These are phyloP conservation scores for Bufo bufo DNA, from an alignment of 2,113 vertebrate species.

Conservation along the genomic window DNA sequence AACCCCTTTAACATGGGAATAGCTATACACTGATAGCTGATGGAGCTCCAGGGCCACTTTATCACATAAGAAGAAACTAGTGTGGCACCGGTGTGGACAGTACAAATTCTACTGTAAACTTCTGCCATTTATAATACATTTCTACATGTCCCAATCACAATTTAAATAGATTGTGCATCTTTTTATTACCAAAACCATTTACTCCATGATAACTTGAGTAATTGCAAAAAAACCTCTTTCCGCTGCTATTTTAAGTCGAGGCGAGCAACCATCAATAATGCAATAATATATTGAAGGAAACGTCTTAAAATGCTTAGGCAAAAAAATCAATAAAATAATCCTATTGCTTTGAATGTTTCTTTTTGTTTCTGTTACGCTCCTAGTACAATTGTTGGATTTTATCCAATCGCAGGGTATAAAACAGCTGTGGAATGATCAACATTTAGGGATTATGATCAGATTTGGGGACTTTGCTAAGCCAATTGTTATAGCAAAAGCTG, in stretches of 20 bases:
- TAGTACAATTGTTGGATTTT: background rate
- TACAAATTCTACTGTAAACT: background rate
- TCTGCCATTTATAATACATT: background rate
- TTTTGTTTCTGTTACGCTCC: background rate
- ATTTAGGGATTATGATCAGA: slow-evolving; percentile 45
- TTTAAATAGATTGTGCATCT: background rate
- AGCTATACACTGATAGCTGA: too few relatives aligned
- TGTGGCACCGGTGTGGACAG: too few relatives aligned
- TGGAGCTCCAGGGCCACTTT: too few relatives aligned
- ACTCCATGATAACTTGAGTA: background rate
- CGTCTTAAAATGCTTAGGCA: slow-evolving; percentile 5
- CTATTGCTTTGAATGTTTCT: slow-evolving; percentile 20
- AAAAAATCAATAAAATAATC: slow-evolving; percentile 41
- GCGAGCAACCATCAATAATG: background rate
- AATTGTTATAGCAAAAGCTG: slow-evolving; percentile 36
- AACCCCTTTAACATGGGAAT: too few relatives aligned
- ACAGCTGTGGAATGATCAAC: slow-evolving; percentile 33
- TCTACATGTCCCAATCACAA: background rate
- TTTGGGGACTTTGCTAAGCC: slow-evolving; percentile 31
- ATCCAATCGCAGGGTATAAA: slow-evolving; percentile 14
- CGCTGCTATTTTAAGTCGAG: background rate
- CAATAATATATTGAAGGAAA: slow-evolving; percentile 30
- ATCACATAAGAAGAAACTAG: too few relatives aligned
- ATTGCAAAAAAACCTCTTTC: background rate
- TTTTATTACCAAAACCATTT: background rate